Percentiles rank a stretch among this genome's conserved stretches.
These are phyloP conservation scores for Antechinus flavipes DNA, from an alignment of 2,113 vertebrate genomes.

Conservation along the genomic window DNA sequence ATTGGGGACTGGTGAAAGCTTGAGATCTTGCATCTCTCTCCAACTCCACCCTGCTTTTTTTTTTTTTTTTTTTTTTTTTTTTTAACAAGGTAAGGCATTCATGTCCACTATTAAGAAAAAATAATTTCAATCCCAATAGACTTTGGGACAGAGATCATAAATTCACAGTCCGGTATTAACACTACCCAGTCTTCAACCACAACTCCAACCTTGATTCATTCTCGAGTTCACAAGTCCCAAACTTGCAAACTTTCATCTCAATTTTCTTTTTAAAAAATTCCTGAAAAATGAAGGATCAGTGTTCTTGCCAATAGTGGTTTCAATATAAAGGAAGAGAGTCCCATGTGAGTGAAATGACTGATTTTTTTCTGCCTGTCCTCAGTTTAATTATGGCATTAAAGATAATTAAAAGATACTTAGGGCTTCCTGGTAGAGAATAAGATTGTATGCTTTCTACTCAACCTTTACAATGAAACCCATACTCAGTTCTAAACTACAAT, in stretches of 20 bases:
- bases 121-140: not conserved
- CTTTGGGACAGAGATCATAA: not conserved
- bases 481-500: conserved; percentile 30
- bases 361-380: conserved; percentile 28
- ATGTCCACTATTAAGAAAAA: not conserved
- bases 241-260: conserved; percentile 26
- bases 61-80: not conserved
- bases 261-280: not conserved
- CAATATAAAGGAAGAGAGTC: not conserved
- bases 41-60: not conserved
- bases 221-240: conserved; percentile 2
- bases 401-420: not conserved
- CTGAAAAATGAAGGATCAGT: not conserved
- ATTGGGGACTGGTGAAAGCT: not conserved
- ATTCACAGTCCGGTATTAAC: not conserved
- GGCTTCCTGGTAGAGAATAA: not conserved
- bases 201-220: not conserved
- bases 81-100: not conserved
- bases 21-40: not conserved
- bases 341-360: conserved; percentile 37
- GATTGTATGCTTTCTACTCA: conserved; percentile 20
- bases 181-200: conserved; percentile 24
- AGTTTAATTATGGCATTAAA: conserved; percentile 5
- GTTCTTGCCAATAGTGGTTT: conserved; percentile 1
- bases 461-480: not conserved